Conservation (phyloP, 2,888 invertebrate species). For the Blera fallax region DNA sequence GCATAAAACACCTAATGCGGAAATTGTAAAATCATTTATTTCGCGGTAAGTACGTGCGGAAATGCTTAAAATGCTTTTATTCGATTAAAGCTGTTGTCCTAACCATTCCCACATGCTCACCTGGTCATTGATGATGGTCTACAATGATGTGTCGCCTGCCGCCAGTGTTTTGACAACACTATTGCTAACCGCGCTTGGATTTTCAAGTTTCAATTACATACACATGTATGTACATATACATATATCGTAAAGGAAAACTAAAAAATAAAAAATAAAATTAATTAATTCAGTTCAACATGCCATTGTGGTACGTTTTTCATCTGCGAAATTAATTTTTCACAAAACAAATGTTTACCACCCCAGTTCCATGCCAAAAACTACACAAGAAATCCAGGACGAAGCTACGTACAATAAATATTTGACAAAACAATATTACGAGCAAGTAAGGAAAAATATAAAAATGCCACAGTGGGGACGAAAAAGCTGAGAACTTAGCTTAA, state of each 20-base stretch:
- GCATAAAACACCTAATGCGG: constrained; percentile 48
- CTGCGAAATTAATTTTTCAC: background rate
- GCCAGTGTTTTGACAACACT: constrained; percentile 26
- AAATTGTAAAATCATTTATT: constrained; percentile 67
- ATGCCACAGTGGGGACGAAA: background rate
- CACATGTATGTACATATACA: no score
- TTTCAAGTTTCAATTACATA: constrained; percentile 49
- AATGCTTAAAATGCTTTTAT: constrained; percentile 57
- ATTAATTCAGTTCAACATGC: background rate
- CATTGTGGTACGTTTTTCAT: constrained; percentile 5
- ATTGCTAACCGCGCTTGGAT: constrained; percentile 21
- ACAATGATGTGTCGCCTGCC: background rate
- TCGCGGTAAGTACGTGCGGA: constrained; percentile 58
- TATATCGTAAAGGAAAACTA: no score
- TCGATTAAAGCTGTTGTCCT: constrained; percentile 38
- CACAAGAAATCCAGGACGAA: background rate
- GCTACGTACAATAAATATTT: background rate
- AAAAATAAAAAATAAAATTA: background rate
- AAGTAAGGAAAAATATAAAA: background rate
- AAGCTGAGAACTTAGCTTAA: background rate
- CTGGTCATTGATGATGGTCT: constrained; percentile 17
- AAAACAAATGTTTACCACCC: constrained; percentile 1
- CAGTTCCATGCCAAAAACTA: background rate
- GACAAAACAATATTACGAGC: background rate
- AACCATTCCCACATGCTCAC: constrained; percentile 24